Conservation (phyloP, 2,797 vertebrate genomes). For the Crocodylus rhombifer region DNA sequence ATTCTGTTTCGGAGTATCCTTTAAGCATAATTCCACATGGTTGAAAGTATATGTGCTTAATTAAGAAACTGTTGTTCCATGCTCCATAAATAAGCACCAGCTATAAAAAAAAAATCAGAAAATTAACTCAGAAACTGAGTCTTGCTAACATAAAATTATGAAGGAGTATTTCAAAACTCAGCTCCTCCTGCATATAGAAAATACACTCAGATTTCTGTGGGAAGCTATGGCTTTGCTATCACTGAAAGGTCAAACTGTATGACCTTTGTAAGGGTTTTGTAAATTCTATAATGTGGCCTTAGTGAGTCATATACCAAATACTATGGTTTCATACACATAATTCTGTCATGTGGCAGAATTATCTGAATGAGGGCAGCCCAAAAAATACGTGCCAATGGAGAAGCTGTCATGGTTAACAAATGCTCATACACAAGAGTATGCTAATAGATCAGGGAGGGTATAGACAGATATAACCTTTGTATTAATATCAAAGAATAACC, state of each 20-base stretch:
- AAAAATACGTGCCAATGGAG: background rate
- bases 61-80: background rate
- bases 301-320: background rate
- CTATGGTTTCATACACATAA: background rate
- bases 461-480: too few species aligned
- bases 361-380: background rate
- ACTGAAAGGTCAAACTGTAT: too few species aligned
- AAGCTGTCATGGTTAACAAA: background rate
- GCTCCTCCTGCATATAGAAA: background rate
- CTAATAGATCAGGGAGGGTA: too few species aligned
- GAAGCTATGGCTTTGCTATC: background rate
- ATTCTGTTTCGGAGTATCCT: background rate
- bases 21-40: background rate
- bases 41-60: background rate
- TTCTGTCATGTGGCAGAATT: background rate
- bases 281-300: background rate
- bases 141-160: slow-evolving; percentile 2
- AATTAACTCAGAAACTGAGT: background rate
- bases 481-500: too few species aligned
- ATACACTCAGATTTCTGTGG: background rate
- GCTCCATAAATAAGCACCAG: background rate
- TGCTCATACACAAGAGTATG: too few species aligned
- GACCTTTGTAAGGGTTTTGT: background rate
- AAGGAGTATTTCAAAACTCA: background rate
- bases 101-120: background rate